A percentile compares a stretch with the other conserved stretches of the same genome.
phyloP scores from a whole-genome alignment of 2,797 vertebrate genomes.

The Danio choprae region DNA sequence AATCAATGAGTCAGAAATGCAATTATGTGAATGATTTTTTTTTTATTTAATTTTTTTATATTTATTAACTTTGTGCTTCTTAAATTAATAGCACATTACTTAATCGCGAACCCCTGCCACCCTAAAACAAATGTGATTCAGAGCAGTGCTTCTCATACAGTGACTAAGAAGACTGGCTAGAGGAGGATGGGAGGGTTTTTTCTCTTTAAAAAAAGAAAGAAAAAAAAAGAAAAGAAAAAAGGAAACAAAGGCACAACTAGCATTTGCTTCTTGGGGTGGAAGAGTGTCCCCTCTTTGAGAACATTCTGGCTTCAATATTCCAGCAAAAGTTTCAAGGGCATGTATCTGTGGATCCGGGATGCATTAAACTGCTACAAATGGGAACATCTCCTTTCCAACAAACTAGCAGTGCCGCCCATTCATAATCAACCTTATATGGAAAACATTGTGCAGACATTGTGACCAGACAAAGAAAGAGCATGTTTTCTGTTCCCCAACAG shows the following conservation, averaged over 20 bases:
- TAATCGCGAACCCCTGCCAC: conserved; percentile 77
- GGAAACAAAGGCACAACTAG: conserved; percentile 79
- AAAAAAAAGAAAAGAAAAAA: background rate
- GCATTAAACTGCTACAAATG: conserved; percentile 42
- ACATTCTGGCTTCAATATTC: conserved; percentile 60
- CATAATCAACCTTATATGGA: conserved; percentile 43
- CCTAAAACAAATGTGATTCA: conserved; percentile 72
- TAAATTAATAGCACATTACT: conserved; percentile 79
- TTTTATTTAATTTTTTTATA: conserved; percentile 79
- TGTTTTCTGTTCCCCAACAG: conserved; percentile 41
- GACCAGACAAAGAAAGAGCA: conserved; percentile 17
- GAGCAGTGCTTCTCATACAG: conserved; percentile 70
- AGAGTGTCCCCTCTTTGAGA: conserved; percentile 62
- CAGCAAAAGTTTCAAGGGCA: conserved; percentile 58
- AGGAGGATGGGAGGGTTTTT: conserved; percentile 60
- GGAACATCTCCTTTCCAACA: conserved; percentile 54
- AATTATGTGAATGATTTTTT: conserved; percentile 68
- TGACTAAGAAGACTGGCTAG: conserved; percentile 58
- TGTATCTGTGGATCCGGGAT: conserved; percentile 55
- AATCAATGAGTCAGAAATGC: conserved; percentile 17
- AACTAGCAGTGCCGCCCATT: conserved; percentile 58
- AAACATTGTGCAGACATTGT: conserved; percentile 24
- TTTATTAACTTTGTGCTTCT: conserved; percentile 78
- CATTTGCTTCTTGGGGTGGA: conserved; percentile 62
- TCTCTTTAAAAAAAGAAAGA: background rate